Base-by-base conservation (phyloP, 2,888 invertebrate genomes). In the Scaptomyza flava region DNA sequence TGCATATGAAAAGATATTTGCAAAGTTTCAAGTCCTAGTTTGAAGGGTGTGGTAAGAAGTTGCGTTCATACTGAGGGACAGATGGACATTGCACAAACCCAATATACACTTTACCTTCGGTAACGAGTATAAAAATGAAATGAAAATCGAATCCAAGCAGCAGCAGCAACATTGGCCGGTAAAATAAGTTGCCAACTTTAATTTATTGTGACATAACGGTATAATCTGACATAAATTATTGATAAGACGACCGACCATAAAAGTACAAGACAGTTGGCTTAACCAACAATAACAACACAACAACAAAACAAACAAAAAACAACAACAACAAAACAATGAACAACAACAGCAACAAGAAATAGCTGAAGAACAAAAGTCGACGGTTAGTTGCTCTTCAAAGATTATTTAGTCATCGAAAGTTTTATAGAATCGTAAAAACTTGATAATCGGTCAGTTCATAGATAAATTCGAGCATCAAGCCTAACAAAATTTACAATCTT, bases 141-240 rank as follows among this genome's bases (percentile, higher is more conserved):
- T 38, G 38, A 33, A 58, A 48, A 23, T 65, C 65, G 43, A 65
- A 65, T 38, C 27, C 17, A 34, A 14, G 27, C 43, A 46, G 53
- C 20, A 20, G 57, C 58, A 57, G 76, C 14, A 20, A 36, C n/a
- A n/a, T 23, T 23, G 34, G 50, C 72, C 75, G 86, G 89, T 69
- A 88, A 85, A 89, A 85, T 89, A 87, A 90, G 90, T 90, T 89
- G 89, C 84, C 86, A 85, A 86, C 90, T 86, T 87, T 89, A 90
- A 90, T 90, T 91, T 90, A 90, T 84, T 90, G 87, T 91, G 91
- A 89, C 91, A 89, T 87, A 87, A 84, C 90, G 80, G 81, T 89
- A 85, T 90, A 90, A 89, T 90, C 86, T 89, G 90, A 91, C 90
- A 91, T 91, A 91, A 90, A 90, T 90, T 89, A 90, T 90, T 91